Evolutionary conservation across 2,113 vertebrate genomes (phyloP), one percentile per base, ranked within the genome.

Genomic region (Rhadina sibilatrix): DNA sequence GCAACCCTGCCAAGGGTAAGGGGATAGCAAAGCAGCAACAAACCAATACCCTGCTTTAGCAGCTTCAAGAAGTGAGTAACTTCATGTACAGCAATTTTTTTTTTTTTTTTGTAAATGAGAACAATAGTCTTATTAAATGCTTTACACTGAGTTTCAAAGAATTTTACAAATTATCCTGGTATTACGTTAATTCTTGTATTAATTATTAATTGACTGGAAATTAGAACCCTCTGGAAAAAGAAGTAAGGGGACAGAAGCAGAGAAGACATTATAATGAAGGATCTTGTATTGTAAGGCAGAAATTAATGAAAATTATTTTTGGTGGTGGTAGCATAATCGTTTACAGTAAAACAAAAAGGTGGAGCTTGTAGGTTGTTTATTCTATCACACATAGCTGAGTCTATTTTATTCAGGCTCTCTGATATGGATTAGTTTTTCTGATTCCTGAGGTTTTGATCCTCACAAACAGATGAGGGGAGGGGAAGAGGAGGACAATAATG

Each of bases 41-140:
- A 87, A 85, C 78, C 80, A 83, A 89, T 89, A 77, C 79, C 88
- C 90, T 95, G 96, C 92, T 1, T 35, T 56, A 64, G 93, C 88
- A 81, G 87, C 66, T 65, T 95, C 9, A 5, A 83, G 84, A 93
- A 94, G 79, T 97, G 94, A 87, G 83, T 52, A 90, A 90, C 94
- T 96, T 97, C 94, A 83, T 97, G 90, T 97, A 97, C 85, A 93
- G 93, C 96, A 50, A 70, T 82, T 69, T 85, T 84, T 83, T 49
- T 89, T 47, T 40, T n/a, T 31, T 38, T 82, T 33, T 47, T 4
- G 3, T 16, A 15, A 77, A 84, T 53, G 47, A 93, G 52, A 87
- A 93, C 90, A 76, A 85, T 85, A 61, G 24, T 37, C 22, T 85
- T 85, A 71, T 90, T 87, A 59, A 84, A 71, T 75, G 18, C 27